Conservation (phyloP, 2,797 vertebrate species). For the Amazona ochrocephala region DNA sequence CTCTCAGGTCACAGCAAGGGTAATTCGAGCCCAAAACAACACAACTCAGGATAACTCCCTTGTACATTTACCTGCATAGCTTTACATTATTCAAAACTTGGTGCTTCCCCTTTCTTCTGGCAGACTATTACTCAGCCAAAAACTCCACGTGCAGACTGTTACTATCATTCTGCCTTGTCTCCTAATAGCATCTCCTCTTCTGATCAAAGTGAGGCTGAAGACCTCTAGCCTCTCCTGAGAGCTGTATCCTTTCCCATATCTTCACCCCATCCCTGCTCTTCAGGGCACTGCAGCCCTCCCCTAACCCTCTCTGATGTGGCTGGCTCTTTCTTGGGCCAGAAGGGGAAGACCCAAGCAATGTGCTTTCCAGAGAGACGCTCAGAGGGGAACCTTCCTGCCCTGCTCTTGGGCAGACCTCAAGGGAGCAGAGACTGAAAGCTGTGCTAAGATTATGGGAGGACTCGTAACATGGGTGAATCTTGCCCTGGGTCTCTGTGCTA, state of each 20-base stretch:
- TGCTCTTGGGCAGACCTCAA: background rate
- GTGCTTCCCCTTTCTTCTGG: background rate
- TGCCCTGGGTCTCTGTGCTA: background rate
- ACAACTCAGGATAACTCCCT: background rate
- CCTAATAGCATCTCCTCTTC: background rate
- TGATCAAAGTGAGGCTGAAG: background rate
- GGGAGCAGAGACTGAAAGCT: accelerated
- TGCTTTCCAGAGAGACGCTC: background rate
- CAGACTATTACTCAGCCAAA: background rate
- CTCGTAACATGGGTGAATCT: accelerated
- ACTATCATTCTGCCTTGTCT: background rate
- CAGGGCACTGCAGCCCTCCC: background rate
- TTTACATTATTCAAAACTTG: background rate
- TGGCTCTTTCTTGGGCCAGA: background rate
- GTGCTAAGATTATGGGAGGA: background rate
- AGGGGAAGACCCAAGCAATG: accelerated
- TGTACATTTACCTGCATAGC: background rate
- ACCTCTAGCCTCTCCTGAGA: background rate
- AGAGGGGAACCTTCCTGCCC: background rate
- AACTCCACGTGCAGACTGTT: accelerated
- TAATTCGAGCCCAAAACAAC: background rate
- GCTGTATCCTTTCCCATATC: accelerated
- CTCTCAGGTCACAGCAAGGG: background rate
- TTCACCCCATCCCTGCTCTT: background rate
- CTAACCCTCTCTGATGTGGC: background rate